Base-by-base conservation (phyloP, 1,140 invertebrate species). In the Elymnias hypermnestra region DNA sequence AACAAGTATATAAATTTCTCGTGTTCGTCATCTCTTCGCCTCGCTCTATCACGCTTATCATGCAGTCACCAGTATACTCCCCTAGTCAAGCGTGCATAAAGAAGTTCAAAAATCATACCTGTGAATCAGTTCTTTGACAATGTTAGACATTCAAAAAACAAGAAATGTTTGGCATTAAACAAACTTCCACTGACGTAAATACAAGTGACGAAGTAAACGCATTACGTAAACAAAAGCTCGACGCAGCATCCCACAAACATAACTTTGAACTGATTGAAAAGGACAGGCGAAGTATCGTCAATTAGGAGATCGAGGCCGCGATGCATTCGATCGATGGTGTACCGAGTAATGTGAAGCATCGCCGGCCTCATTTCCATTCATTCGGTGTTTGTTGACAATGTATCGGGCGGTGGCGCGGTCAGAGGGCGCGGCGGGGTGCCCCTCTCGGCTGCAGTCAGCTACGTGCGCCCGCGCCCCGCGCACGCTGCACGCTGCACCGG, bases 401-500 rank as follows among this genome's bases (percentile, higher is more conserved):
- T 52, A 57, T 57, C 55, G 57, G 54, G 48, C 49, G 61, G 58
- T 57, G 57, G 61, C 43, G 63, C 61, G 57, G 59, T 46, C 45
- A 44, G 53, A 57, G 50, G 56, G 54, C 55, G 60, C 45, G 43
- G 60, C 54, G 68, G 67, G 67, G 69, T 64, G 65, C 59, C 57
- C 59, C 62, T 53, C 59, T 52, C n/a, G n/a, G 55, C 61, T 72
- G 72, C 76, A 81, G 76, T 81, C 68, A 39, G 48, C 57, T 41
- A 44, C 63, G 68, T 57, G 76, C 79, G 71, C 75, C 76, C 70
- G 72, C 74, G 76, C 65, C 74, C 79, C 79, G 67, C 76, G 74
- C 79, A 79, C 79, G 76, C 63, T 71, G 73, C 62, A 53, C 45
- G 19, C 47, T 63, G 63, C 63, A 62, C n/a, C n/a, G n/a, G n/a